Conservation (phyloP, 2,797 vertebrate species). For the Esox lucius region DNA sequence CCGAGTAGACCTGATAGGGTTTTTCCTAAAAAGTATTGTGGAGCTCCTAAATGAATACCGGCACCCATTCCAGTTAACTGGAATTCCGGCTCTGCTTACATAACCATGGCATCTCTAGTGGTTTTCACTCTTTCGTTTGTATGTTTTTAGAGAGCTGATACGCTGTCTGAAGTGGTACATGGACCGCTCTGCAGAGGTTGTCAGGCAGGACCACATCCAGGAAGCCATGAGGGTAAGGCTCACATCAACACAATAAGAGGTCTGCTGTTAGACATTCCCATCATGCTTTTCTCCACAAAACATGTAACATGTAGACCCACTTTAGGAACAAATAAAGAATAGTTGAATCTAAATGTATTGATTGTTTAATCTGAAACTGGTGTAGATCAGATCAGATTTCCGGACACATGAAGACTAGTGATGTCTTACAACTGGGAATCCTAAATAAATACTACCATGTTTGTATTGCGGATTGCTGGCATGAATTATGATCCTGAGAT, state of each 20-base stretch:
- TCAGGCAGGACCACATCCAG: slow-evolving; percentile 50
- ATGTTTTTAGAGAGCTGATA: slow-evolving; percentile 85
- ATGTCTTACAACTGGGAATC: slow-evolving; percentile 33
- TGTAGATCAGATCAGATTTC: slow-evolving; percentile 4
- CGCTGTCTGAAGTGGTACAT: slow-evolving; percentile 99
- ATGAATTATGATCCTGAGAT: neutral
- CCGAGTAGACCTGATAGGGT: no score
- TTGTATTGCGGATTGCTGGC: neutral
- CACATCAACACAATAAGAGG: neutral
- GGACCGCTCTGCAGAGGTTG: slow-evolving; percentile 96
- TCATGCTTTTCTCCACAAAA: neutral
- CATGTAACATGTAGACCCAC: neutral
- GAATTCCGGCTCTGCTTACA: neutral
- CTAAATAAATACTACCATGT: slow-evolving; percentile 34
- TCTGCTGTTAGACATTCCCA: neutral
- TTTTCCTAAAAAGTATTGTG: no score
- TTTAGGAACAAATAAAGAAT: slow-evolving; percentile 25
- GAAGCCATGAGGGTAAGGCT: neutral
- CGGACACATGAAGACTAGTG: slow-evolving; percentile 4
- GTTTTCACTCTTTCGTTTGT: neutral
- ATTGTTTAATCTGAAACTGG: neutral
- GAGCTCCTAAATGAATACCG: no score
- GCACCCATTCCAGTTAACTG: no score
- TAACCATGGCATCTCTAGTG: neutral
- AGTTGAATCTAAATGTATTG: slow-evolving; percentile 30